Evolutionary conservation across 1,140 invertebrate species (phyloP), one percentile per base, ranked within the genome.

Genomic region (Ceratosolen fusciceps): DNA sequence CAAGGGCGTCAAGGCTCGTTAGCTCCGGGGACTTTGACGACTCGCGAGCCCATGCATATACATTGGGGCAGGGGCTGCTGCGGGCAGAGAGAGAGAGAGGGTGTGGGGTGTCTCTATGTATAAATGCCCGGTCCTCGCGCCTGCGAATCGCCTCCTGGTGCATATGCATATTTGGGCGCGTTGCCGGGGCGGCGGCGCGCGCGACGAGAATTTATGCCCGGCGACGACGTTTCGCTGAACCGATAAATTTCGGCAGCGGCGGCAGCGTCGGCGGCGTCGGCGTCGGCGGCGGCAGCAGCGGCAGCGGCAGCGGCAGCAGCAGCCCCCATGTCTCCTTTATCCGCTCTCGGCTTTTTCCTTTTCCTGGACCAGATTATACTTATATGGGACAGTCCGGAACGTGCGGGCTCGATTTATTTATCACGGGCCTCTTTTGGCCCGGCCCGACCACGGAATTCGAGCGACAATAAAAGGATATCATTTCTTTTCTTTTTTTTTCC

Each of bases 181-280:
- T 58, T 73, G 29, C 16, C 31, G 29, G 10, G 16, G 2, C 21
- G 14, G 21, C 21, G 9, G 12, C n/a, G n/a, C 14, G 21, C 24
- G 62, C 4, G 12, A 58, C 29, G 62, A 74, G 58, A 52, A 79
- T 79, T 79, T 80, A 74, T 74, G 71, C 52, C 3, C n/a, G 52
- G 29, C 52, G 67, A 65, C 68, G 47, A 65, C 68, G 47, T n/a
- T 73, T 67, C 21, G 47, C 47, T 39, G 71, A 49, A 52, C 79
- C 73, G 54, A 80, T 80, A 80, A 75, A 80, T 80, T 80, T 80
- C 52, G 67, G 78, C 72, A 43, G 71, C 77, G 37, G 10, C 24
- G 9, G 7, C n/a, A n/a, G n/a, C n/a, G n/a, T n/a, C n/a, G n/a
- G n/a, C n/a, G n/a, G n/a, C n/a, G n/a, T n/a, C n/a, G n/a, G n/a